phyloP scores from a whole-genome alignment of 64 coral and sea anemone genomes.

The Montipora sp. region DNA sequence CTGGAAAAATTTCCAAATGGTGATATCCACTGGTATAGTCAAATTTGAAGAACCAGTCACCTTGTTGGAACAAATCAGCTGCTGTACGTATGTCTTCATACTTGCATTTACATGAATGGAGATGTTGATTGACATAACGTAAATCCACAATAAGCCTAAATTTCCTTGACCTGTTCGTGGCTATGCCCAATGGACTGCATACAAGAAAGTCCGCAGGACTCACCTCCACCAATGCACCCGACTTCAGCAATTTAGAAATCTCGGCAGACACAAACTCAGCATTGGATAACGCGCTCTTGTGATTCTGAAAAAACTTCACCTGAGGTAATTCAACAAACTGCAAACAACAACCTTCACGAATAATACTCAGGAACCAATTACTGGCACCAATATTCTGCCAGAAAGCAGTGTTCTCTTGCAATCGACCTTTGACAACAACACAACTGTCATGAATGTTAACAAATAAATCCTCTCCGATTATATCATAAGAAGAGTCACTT shows the following conservation, averaged over 20 bases:
- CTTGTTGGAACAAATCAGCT: constrained; percentile 50
- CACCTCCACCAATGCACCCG: constrained; percentile 57
- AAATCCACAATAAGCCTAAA: constrained; percentile 17
- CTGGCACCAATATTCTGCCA: neutral
- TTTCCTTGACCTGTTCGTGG: constrained; percentile 39
- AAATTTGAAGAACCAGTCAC: constrained; percentile 63
- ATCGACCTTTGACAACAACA: neutral
- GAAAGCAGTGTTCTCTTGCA: neutral
- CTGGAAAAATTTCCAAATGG: constrained; percentile 46
- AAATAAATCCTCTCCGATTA: neutral
- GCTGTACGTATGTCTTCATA: constrained; percentile 68
- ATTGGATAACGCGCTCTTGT: constrained; percentile 14
- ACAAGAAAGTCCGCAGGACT: constrained; percentile 14
- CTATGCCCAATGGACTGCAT: constrained; percentile 47
- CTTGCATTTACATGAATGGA: constrained; percentile 37
- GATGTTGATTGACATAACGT: constrained; percentile 35
- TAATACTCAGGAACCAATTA: constrained; percentile 1
- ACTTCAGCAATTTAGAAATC: constrained; percentile 42
- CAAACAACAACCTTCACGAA: neutral
- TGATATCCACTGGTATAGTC: constrained; percentile 65
- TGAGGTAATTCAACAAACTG: no score
- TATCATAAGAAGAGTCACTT: neutral
- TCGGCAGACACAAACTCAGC: constrained; percentile 48
- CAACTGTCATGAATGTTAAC: neutral
- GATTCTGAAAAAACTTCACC: constrained; percentile 14